Conservation (phyloP, 2,888 invertebrate genomes). For the Thera obeliscata region DNA sequence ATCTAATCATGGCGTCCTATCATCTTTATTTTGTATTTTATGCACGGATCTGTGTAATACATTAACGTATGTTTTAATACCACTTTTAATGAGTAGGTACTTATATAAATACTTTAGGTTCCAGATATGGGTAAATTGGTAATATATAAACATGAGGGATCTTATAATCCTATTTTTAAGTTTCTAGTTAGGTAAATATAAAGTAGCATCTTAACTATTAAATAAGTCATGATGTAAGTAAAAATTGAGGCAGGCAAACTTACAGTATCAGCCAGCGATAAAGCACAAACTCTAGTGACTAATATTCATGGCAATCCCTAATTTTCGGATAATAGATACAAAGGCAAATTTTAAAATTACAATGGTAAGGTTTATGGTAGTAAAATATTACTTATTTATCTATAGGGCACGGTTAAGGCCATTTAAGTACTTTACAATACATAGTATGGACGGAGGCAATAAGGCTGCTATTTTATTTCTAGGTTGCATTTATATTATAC, state of each 20-base stretch:
- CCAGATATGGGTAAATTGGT: background rate
- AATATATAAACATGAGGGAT: background rate
- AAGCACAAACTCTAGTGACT: conserved; percentile 69
- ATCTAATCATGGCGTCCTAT: background rate
- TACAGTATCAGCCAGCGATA: conserved; percentile 54
- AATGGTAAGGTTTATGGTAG: conserved; percentile 20
- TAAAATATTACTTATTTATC: conserved; percentile 17
- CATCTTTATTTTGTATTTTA: no score
- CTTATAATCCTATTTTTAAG: background rate
- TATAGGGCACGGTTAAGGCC: conserved; percentile 32
- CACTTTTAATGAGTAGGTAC: no score
- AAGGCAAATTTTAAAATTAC: conserved; percentile 22
- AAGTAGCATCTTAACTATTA: background rate
- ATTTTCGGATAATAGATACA: conserved; percentile 23
- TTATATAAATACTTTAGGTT: no score
- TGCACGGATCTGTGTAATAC: no score
- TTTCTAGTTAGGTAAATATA: background rate
- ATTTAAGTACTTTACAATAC: conserved; percentile 23
- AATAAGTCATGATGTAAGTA: background rate
- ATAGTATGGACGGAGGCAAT: conserved; percentile 70
- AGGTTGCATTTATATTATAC: conserved; percentile 33
- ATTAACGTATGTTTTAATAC: no score
- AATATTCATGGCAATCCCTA: conserved; percentile 68
- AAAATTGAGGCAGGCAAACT: conserved; percentile 49
- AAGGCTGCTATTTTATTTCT: conserved; percentile 55